Evolutionary conservation across 2,797 vertebrate genomes (phyloP).

Genomic region (Pipistrellus pipistrellus): DNA sequence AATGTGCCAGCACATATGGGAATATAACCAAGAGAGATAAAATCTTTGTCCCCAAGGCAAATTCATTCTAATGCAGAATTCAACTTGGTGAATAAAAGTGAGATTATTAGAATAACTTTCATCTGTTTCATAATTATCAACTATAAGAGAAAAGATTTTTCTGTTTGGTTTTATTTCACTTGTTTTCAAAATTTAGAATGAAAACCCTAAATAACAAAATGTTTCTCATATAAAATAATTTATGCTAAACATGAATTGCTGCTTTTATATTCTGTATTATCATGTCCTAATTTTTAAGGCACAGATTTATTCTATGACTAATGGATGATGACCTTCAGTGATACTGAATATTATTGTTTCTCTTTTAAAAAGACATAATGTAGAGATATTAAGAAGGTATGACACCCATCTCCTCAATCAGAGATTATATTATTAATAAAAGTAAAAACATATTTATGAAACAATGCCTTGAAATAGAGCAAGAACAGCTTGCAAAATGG

Average conservation of each 20-base stretch:
- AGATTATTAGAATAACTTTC: constrained; percentile 42
- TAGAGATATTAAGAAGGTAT: neutral
- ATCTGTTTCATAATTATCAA: neutral
- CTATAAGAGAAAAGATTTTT: constrained; percentile 5
- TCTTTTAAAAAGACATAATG: neutral
- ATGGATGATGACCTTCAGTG: constrained; percentile 5
- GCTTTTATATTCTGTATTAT: constrained; percentile 31
- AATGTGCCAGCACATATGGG: neutral
- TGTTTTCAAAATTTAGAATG: neutral
- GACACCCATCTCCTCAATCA: neutral
- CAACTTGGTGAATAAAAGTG: constrained; percentile 25
- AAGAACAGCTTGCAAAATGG: constrained; percentile 23
- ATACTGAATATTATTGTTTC: neutral
- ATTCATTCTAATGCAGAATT: constrained; percentile 12
- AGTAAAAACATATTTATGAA: constrained; percentile 37
- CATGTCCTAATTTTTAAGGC: constrained; percentile 43
- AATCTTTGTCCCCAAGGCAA: neutral
- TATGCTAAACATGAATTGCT: neutral
- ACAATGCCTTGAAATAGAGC: neutral
- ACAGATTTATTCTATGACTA: neutral
- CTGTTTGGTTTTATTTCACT: constrained; percentile 35
- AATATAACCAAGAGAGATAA: neutral
- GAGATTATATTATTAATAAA: constrained; percentile 43
- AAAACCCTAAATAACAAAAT: constrained; percentile 38
- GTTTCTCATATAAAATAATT: constrained; percentile 12